Conservation (phyloP, 2,888 invertebrate species). For the Notodonta dromedarius region DNA sequence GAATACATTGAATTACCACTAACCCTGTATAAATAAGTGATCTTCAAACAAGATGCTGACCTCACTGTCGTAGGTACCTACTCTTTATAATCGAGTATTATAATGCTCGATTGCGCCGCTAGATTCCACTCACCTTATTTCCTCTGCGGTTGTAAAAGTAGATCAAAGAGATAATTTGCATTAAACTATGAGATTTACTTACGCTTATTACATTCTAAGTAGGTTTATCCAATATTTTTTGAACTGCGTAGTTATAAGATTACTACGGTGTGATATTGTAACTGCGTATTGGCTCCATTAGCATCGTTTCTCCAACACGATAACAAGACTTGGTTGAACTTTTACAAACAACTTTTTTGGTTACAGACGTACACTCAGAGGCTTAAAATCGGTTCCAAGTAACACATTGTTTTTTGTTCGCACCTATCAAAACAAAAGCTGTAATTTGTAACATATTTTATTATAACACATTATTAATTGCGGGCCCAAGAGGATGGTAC, state of each 20-base stretch:
- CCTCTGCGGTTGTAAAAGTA: neutral
- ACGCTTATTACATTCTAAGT: neutral
- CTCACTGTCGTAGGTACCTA: too few relatives aligned
- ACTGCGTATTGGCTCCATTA: too few relatives aligned
- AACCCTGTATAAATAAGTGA: neutral
- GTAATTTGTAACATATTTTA: neutral
- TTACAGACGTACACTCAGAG: too few relatives aligned
- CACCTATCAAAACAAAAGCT: neutral
- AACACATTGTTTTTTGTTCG: too few relatives aligned
- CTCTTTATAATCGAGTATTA: too few relatives aligned
- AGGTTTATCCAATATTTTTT: neutral
- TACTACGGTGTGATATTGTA: too few relatives aligned
- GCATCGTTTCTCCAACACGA: too few relatives aligned
- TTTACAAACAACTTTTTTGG: too few relatives aligned
- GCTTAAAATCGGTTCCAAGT: too few relatives aligned
- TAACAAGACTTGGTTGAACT: too few relatives aligned
- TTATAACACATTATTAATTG: neutral
- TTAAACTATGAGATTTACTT: neutral
- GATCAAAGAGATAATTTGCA: conserved; percentile 1
- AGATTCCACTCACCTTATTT: neutral
- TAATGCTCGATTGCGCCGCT: neutral
- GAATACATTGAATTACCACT: too few relatives aligned
- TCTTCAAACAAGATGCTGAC: too few relatives aligned
- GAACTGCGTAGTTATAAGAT: neutral
- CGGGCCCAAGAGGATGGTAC: neutral